These are phyloP conservation scores for Autographa pulchrina DNA, from an alignment of 2,888 invertebrate genomes.

Conservation along the genomic window DNA sequence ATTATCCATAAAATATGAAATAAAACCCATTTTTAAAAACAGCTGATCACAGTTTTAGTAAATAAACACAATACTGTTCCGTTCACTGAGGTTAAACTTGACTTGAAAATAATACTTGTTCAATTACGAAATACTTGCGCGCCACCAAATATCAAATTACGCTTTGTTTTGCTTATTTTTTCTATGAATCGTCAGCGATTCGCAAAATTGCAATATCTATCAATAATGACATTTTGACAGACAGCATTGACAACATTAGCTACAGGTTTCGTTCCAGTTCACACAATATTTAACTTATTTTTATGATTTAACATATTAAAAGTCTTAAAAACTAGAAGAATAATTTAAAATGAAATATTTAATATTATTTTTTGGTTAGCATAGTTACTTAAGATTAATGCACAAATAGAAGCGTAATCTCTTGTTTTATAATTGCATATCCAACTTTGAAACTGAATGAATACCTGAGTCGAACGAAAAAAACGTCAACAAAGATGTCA, in stretches of 20 bases:
- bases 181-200: conserved; percentile 60
- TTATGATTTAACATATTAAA: background rate
- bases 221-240: conserved; percentile 41
- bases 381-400: no score
- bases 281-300: background rate
- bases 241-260: conserved; percentile 6
- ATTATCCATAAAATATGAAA: conserved; percentile 79
- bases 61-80: conserved; percentile 49
- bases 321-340: no score
- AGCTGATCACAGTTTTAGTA: conserved; percentile 48
- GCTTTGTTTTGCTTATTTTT: conserved; percentile 65
- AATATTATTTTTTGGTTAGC: no score
- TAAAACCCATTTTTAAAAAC: conserved; percentile 75
- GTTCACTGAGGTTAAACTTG: conserved; percentile 47
- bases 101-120: conserved; percentile 56
- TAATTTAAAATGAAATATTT: no score
- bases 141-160: conserved; percentile 61
- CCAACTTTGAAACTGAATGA: background rate
- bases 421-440: background rate
- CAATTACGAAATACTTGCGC: conserved; percentile 52
- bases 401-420: no score
- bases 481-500: conserved; percentile 3
- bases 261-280: background rate
- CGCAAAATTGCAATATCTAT: conserved; percentile 37
- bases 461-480: background rate